Percentiles rank a stretch among this genome's conserved stretches.
Conservation (phyloP, 1,140 invertebrate genomes). For the Diploscapter pachys region DNA sequence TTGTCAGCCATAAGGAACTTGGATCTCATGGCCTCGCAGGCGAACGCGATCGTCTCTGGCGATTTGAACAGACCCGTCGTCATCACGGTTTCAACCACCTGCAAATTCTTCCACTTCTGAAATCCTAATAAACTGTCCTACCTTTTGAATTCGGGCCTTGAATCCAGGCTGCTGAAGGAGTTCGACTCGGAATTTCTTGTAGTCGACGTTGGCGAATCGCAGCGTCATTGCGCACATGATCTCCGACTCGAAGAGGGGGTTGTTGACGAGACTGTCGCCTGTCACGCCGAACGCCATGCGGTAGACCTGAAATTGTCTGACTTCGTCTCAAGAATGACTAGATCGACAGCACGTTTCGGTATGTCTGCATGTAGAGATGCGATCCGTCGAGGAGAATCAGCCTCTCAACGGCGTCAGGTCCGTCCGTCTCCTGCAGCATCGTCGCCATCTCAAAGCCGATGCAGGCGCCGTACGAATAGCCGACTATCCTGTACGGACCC, state of each 20-base stretch:
- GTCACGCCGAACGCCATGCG: constrained; percentile 57
- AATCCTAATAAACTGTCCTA: no score
- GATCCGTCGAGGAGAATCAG: constrained; percentile 80
- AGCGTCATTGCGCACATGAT: constrained; percentile 74
- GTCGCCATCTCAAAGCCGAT: constrained; percentile 88
- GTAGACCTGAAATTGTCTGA: constrained; percentile 46
- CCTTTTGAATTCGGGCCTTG: constrained; percentile 57
- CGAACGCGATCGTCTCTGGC: constrained; percentile 51
- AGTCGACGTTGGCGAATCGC: constrained; percentile 76
- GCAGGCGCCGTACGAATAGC: constrained; percentile 88
- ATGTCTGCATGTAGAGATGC: constrained; percentile 78
- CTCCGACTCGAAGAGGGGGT: constrained; percentile 58
- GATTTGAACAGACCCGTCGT: constrained; percentile 53
- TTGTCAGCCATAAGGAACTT: constrained; percentile 58
- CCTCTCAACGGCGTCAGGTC: constrained; percentile 66
- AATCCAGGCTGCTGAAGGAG: constrained; percentile 62
- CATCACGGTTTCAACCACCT: constrained; percentile 58
- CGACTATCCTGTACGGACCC: constrained; percentile 80
- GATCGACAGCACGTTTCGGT: constrained; percentile 66
- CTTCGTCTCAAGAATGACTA: background rate
- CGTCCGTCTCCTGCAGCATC: constrained; percentile 71
- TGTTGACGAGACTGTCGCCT: constrained; percentile 58
- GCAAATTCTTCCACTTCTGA: no score
- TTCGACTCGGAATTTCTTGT: constrained; percentile 69
- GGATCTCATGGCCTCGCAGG: constrained; percentile 56